Percentiles rank a stretch among this genome's conserved stretches.
phyloP scores from a whole-genome alignment of 2,888 invertebrate species.

The Hanleya hanleyi region DNA sequence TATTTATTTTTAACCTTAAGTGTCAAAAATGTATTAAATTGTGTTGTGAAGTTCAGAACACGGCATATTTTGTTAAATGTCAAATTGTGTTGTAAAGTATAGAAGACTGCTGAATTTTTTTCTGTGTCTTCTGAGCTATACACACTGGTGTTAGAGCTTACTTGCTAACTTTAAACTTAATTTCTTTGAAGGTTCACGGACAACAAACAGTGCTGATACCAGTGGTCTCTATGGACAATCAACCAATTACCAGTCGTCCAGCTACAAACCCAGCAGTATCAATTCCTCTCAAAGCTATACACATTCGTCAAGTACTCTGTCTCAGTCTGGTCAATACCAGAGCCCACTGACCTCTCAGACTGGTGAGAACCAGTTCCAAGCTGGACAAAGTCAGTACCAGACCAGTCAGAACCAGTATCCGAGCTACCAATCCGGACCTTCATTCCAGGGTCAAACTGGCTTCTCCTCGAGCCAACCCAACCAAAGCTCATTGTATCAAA shows the following conservation, averaged over 20 bases:
- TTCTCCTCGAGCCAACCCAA: constrained; percentile 42
- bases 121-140: too few species aligned
- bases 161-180: too few species aligned
- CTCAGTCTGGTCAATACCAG: constrained; percentile 11
- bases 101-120: too few species aligned
- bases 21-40: too few species aligned
- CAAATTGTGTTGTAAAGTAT: too few species aligned
- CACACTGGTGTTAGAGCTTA: too few species aligned
- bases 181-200: constrained; percentile 46
- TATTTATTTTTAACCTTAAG: too few species aligned
- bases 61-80: too few species aligned
- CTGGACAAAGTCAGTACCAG: constrained; percentile 40
- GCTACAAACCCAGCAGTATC: constrained; percentile 35
- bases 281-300: constrained; percentile 33
- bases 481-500: constrained; percentile 49
- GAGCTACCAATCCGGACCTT: constrained; percentile 53
- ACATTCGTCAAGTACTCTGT: constrained; percentile 30
- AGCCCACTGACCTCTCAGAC: constrained; percentile 5
- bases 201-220: constrained; percentile 41
- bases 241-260: constrained; percentile 36
- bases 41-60: too few species aligned
- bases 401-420: constrained; percentile 48
- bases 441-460: constrained; percentile 59
- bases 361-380: constrained; percentile 45
- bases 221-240: constrained; percentile 35